A percentile compares a stretch with the other conserved stretches of the same genome.
Conservation (phyloP, 2,797 vertebrate genomes). For the Parauchenoglanis punctatus region DNA sequence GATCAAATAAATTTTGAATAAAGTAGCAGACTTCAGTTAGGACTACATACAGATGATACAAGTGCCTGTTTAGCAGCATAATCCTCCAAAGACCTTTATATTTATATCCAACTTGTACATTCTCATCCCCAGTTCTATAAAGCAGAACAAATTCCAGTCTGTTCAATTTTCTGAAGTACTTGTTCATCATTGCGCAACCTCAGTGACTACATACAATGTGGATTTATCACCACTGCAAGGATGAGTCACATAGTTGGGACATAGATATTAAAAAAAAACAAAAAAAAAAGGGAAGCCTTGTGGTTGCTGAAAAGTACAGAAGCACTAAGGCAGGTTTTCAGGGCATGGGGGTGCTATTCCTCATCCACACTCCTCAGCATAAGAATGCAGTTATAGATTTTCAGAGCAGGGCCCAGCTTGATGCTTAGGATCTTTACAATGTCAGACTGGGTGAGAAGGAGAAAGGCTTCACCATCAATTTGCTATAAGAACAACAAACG, state of each 20-base stretch:
- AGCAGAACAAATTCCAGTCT: conserved; percentile 1
- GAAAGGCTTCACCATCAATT: conserved; percentile 82
- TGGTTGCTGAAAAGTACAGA: conserved; percentile 1
- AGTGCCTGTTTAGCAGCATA: conserved; percentile 35
- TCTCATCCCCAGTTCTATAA: conserved; percentile 10
- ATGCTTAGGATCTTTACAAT: conserved; percentile 84
- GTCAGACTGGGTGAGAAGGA: conserved; percentile 81
- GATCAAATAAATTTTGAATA: conserved; percentile 20
- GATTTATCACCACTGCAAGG: background rate
- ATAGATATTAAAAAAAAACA: background rate
- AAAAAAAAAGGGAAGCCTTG: background rate
- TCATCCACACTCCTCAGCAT: conserved; percentile 83
- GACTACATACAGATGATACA: background rate
- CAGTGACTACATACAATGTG: conserved; percentile 20
- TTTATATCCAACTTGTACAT: conserved; percentile 20
- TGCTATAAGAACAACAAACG: conserved; percentile 65
- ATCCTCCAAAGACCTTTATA: conserved; percentile 16
- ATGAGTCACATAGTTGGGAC: conserved; percentile 8
- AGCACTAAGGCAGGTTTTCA: background rate
- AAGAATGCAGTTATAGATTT: conserved; percentile 84
- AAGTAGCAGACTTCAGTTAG: conserved; percentile 5
- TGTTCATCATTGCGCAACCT: conserved; percentile 4
- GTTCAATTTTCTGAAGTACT: conserved; percentile 25
- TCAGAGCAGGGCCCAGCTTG: conserved; percentile 81
- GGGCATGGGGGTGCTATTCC: conserved; percentile 64